Conservation (phyloP, 2,888 invertebrate genomes). For the Leptura quadrifasciata region DNA sequence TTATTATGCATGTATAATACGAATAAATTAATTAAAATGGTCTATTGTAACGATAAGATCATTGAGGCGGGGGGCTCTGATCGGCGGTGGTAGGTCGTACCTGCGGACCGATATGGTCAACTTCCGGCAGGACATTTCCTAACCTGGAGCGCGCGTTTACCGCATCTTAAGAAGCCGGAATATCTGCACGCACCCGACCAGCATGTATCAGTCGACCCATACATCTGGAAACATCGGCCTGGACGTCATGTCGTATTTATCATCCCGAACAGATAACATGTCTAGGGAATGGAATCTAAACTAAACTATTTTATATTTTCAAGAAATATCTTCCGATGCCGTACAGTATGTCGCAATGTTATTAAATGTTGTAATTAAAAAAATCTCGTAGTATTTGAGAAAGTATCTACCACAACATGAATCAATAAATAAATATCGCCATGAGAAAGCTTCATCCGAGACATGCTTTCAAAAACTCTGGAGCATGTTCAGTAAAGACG, state of each 20-base stretch:
- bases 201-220: constrained; percentile 32
- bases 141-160: constrained; percentile 57
- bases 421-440: no score
- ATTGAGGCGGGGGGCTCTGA: constrained; percentile 19
- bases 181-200: constrained; percentile 36
- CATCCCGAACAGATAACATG: constrained; percentile 12
- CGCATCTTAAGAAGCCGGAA: constrained; percentile 55
- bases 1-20: constrained; percentile 28
- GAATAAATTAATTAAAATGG: constrained; percentile 38
- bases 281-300: constrained; percentile 18
- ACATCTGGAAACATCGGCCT: constrained; percentile 42
- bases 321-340: background rate
- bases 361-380: background rate
- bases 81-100: constrained; percentile 43
- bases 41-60: constrained; percentile 39
- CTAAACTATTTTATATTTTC: constrained; percentile 11
- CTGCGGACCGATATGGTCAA: constrained; percentile 53
- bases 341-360: background rate
- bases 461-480: no score
- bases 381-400: no score
- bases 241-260: constrained; percentile 40
- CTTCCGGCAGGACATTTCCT: constrained; percentile 62
- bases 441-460: no score
- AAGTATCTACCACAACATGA: no score
- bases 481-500: no score